Conservation (phyloP, 2,888 invertebrate species). For the Platypus cylindrus region DNA sequence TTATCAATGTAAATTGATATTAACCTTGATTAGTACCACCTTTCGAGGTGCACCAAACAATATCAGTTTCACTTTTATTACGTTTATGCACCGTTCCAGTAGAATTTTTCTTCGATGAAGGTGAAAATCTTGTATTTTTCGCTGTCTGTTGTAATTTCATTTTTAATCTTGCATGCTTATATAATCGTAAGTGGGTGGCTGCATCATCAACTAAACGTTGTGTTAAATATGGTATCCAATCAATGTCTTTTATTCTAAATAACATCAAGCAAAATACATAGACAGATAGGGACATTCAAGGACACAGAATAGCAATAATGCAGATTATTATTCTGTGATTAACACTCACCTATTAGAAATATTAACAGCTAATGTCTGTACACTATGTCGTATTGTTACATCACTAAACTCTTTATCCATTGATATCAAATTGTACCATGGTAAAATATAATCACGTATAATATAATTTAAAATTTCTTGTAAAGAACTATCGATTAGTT, state of each 20-base stretch:
- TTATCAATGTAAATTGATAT: too few relatives aligned
- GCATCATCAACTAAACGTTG: slow-evolving; percentile 81
- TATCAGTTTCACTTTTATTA: slow-evolving; percentile 63
- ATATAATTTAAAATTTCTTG: slow-evolving; percentile 74
- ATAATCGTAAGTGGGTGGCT: slow-evolving; percentile 77
- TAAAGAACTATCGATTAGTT: slow-evolving; percentile 72
- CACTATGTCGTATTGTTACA: slow-evolving; percentile 49
- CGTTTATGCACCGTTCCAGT: slow-evolving; percentile 51
- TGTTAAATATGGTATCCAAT: slow-evolving; percentile 83
- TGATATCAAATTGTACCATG: slow-evolving; percentile 56
- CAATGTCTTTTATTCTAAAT: slow-evolving; percentile 61
- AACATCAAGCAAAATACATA: not conserved
- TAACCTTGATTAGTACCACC: too few relatives aligned
- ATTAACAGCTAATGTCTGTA: slow-evolving; percentile 57
- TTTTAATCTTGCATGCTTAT: slow-evolving; percentile 58
- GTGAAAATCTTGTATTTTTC: slow-evolving; percentile 27
- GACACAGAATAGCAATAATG: not conserved
- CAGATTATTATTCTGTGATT: too few relatives aligned
- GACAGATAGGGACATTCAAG: not conserved
- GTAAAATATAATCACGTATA: slow-evolving; percentile 68
- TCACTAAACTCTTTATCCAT: slow-evolving; percentile 64
- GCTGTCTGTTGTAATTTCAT: slow-evolving; percentile 28
- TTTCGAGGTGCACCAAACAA: slow-evolving; percentile 46
- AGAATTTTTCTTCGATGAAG: slow-evolving; percentile 32
- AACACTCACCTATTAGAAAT: slow-evolving; percentile 52